Evolutionary conservation across 2,797 vertebrate genomes (phyloP).

Genomic region (Jordanella pulchra): DNA sequence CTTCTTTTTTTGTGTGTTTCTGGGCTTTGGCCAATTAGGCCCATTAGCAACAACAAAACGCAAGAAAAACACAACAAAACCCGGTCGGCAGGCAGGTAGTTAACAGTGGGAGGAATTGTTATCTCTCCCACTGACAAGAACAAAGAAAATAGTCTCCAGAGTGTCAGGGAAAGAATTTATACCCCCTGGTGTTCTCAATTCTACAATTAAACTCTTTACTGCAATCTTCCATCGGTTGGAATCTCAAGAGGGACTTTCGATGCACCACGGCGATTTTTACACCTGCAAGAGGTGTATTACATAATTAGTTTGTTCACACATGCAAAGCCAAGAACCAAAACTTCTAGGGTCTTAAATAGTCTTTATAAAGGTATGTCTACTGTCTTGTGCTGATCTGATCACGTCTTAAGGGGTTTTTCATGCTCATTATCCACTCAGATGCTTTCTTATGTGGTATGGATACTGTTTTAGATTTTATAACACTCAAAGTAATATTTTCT

Average conservation of each 20-base stretch:
- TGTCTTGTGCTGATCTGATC: constrained; percentile 10
- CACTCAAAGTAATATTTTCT: not conserved
- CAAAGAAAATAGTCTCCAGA: constrained; percentile 78
- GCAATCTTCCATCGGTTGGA: constrained; percentile 68
- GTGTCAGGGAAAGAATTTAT: constrained; percentile 69
- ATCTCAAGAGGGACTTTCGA: constrained; percentile 62
- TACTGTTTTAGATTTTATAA: not conserved
- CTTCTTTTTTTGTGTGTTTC: constrained; percentile 46
- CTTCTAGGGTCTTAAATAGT: constrained; percentile 28
- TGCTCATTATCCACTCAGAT: constrained; percentile 2
- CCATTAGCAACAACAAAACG: constrained; percentile 84
- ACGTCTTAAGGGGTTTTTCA: constrained; percentile 9
- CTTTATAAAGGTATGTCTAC: constrained; percentile 1
- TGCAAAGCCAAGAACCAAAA: constrained; percentile 12
- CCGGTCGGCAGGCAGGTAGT: constrained; percentile 71
- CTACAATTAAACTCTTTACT: constrained; percentile 76
- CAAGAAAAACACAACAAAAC: constrained; percentile 78
- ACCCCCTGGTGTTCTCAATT: constrained; percentile 75
- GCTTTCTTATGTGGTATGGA: not conserved
- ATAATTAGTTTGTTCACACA: constrained; percentile 60
- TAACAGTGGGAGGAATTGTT: constrained; percentile 81
- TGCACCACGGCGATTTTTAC: constrained; percentile 57
- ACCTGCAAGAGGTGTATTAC: constrained; percentile 62
- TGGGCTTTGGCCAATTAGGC: constrained; percentile 81
- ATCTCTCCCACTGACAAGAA: constrained; percentile 70